Evolutionary conservation across 2,888 invertebrate species (phyloP), one percentile per base, ranked within the genome.

Genomic region (Reticulitermes lucifugus): DNA sequence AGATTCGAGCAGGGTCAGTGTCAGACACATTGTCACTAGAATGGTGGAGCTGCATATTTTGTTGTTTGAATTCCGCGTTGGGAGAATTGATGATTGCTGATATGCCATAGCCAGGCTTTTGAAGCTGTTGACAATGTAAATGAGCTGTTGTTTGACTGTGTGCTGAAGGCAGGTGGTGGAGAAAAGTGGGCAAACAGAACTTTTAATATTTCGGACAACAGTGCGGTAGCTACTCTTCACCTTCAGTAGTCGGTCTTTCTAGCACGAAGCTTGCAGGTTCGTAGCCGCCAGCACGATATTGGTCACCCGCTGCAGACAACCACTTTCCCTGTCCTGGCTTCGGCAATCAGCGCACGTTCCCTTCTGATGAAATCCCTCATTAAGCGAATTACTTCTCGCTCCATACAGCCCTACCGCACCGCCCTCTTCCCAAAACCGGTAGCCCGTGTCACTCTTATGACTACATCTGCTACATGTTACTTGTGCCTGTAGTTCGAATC

Each of bases 301-400:
- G 73, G 73, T 2, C 73, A 73, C 41, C 73, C 73, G 2, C 12
- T 41, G 21, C 25, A 7, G 65, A 9, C n/a, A 65, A 25, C n/a
- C 65, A 3, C 65, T 71, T 71, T 29, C 71, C 18, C 29, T 71
- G 12, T 29, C 71, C 60, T 12, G 60, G 60, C 14, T 60, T 65
- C 25, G 65, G 73, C 73, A 73, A 73, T 73, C 73, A 73, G 73
- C 35, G 73, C 73, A 73, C 73, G 73, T 73, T 21, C 73, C 25
- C 73, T 29, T 73, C 73, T 73, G 73, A 73, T 73, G 73, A 73
- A 73, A 73, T 73, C 73, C 73, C 73, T 73, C 73, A 41, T 73
- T 73, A 73, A 73, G 41, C 21, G 73, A 73, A 18, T 73, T 73
- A 73, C 41, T 73, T 73, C 73, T 41, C 73, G 73, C 73, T 73